These are phyloP conservation scores for Okapia johnstoni DNA, from an alignment of 2,113 vertebrate genomes.

Conservation along the genomic window DNA sequence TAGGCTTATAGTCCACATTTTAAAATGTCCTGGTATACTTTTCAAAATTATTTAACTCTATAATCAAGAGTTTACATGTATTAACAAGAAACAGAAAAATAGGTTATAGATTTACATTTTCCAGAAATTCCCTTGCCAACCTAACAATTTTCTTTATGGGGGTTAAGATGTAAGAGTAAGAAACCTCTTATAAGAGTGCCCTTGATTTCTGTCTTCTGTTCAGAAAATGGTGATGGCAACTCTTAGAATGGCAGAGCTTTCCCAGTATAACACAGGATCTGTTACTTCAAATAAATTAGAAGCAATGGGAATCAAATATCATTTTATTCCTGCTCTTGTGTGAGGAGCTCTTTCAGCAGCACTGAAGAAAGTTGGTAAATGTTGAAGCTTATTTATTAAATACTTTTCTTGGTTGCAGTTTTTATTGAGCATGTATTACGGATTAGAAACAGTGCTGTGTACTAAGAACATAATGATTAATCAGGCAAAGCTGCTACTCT, in stretches of 20 bases:
- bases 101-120: background rate
- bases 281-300: background rate
- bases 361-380: background rate
- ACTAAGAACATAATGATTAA: background rate
- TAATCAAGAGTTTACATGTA: background rate
- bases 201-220: background rate
- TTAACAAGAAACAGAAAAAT: background rate
- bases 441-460: background rate
- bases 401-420: background rate
- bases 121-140: background rate
- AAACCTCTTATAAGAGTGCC: background rate
- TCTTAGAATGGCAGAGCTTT: background rate
- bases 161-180: background rate
- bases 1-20: background rate
- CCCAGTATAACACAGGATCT: background rate
- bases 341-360: background rate
- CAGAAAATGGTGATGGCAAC: background rate
- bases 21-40: background rate
- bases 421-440: background rate
- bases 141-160: background rate
- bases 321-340: background rate
- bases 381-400: background rate
- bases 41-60: background rate
- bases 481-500: background rate
- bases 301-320: background rate